phyloP scores from a whole-genome alignment of 2,888 invertebrate genomes.

The Lithosia quadra region DNA sequence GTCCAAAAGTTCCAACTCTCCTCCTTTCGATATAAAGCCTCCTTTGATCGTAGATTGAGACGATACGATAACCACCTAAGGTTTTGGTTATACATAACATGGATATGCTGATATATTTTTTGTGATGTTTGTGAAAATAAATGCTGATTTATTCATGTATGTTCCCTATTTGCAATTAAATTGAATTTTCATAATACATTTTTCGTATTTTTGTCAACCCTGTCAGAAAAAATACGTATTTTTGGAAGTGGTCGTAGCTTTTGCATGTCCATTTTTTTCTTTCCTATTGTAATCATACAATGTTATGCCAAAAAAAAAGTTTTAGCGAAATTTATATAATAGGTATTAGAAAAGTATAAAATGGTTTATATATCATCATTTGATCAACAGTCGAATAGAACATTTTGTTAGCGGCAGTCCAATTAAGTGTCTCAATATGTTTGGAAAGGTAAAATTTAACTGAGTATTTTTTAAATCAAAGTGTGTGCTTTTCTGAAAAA shows the following conservation, averaged over 20 bases:
- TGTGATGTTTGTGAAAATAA: not conserved
- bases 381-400: conserved; percentile 78
- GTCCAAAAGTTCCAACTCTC: conserved; percentile 29
- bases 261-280: conserved; percentile 62
- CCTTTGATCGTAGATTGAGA: conserved; percentile 66
- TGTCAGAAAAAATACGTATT: not conserved
- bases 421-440: conserved; percentile 69
- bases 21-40: conserved; percentile 56
- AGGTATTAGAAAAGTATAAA: conserved; percentile 82
- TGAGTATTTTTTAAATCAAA: not conserved
- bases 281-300: conserved; percentile 54
- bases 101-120: conserved; percentile 45
- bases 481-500: not conserved
- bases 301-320: conserved; percentile 63
- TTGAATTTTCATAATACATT: not conserved
- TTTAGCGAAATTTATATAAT: conserved; percentile 80
- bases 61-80: conserved; percentile 65
- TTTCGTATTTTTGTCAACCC: not conserved
- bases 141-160: not conserved
- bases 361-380: conserved; percentile 68
- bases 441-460: conserved; percentile 63
- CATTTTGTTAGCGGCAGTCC: conserved; percentile 75
- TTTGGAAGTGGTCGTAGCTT: not conserved
- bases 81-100: conserved; percentile 51
- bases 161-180: not conserved